Percentiles rank a stretch among this genome's conserved stretches.
These are phyloP conservation scores for Sialis lutaria DNA, from an alignment of 2,888 invertebrate genomes.

Conservation along the genomic window DNA sequence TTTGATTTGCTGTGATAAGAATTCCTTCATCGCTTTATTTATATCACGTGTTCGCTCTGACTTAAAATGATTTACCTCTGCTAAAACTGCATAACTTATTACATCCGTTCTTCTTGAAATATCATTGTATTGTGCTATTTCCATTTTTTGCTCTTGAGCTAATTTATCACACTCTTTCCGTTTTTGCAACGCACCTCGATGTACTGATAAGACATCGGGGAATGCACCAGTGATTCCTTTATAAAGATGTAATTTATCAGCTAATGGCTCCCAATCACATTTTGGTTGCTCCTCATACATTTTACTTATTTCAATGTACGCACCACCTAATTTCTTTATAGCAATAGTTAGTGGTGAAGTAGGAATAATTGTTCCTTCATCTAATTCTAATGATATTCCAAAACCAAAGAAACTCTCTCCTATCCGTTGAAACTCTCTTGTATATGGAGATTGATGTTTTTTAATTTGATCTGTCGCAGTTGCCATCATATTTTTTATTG, in stretches of 20 bases:
- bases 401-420: conserved; percentile 74
- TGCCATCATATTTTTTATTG: conserved; percentile 65
- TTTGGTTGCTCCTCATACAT: conserved; percentile 83
- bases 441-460: conserved; percentile 68
- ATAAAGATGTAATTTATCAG: conserved; percentile 85
- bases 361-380: conserved; percentile 45
- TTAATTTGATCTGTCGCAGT: conserved; percentile 75
- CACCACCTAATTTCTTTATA: conserved; percentile 64
- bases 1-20: conserved; percentile 72
- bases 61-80: conserved; percentile 90
- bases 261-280: conserved; percentile 76
- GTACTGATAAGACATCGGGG: conserved; percentile 78
- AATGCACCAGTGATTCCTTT: conserved; percentile 81
- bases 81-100: conserved; percentile 81
- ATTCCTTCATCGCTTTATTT: conserved; percentile 69
- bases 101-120: conserved; percentile 74
- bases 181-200: conserved; percentile 80
- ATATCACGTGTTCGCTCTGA: conserved; percentile 71
- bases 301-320: conserved; percentile 77
- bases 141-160: conserved; percentile 67
- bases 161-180: conserved; percentile 74
- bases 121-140: conserved; percentile 60
- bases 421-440: conserved; percentile 79
- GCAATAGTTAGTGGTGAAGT: conserved; percentile 59
- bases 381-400: conserved; percentile 67